These are phyloP conservation scores for Hydrophis major DNA, from an alignment of 2,797 vertebrate species.

Conservation along the genomic window DNA sequence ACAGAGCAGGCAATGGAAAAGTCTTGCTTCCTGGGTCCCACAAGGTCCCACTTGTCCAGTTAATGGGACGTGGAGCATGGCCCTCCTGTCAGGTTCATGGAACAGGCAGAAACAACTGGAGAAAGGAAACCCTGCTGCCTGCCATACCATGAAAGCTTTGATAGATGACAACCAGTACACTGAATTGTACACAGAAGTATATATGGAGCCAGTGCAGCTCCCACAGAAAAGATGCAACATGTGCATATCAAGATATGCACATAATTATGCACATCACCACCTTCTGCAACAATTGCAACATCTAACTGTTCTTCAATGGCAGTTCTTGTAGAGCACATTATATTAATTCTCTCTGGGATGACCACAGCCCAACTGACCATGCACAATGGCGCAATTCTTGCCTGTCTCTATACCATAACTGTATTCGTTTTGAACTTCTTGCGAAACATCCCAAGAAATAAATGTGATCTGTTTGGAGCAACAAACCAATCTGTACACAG, in stretches of 20 bases:
- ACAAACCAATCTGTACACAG: neutral
- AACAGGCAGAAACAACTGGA: neutral
- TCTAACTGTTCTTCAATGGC: neutral
- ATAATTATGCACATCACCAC: neutral
- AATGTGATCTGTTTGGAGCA: neutral
- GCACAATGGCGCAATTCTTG: neutral
- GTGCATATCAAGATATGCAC: neutral
- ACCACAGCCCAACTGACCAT: neutral
- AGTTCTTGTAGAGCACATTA: neutral
- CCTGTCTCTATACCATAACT: neutral
- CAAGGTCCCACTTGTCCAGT: neutral
- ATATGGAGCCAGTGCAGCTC: neutral
- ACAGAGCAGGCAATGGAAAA: neutral
- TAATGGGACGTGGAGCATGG: neutral
- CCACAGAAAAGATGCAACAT: neutral
- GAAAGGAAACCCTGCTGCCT: neutral
- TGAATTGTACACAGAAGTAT: neutral
- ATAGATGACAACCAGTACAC: neutral
- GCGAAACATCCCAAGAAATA: neutral
- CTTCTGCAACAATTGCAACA: neutral
- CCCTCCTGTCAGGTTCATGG: neutral
- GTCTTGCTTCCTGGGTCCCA: neutral
- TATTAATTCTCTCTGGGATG: neutral
- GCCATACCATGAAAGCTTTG: neutral
- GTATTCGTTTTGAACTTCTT: neutral